Conservation (phyloP, 2,888 invertebrate species). For the Mythimna ferrago region DNA sequence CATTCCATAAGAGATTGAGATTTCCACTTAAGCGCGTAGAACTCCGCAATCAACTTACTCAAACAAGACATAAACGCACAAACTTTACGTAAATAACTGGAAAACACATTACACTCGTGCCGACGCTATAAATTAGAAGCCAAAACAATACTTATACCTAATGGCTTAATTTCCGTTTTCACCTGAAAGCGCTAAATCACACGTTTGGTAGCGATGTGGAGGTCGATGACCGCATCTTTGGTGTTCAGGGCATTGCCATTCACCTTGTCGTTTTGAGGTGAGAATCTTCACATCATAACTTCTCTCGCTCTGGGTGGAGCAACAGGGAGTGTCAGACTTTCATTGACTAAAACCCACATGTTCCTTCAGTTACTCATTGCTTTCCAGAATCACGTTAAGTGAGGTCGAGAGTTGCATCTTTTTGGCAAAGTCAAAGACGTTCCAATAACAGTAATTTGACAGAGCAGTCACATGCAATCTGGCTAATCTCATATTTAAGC, state of each 20-base stretch:
- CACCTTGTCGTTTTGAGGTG: not conserved
- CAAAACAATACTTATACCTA: conserved; percentile 46
- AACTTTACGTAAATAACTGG: conserved; percentile 24
- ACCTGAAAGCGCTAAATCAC: conserved; percentile 42
- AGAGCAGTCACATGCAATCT: too few relatives aligned
- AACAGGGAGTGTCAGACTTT: too few relatives aligned
- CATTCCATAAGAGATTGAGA: not conserved
- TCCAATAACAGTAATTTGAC: too few relatives aligned
- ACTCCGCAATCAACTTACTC: not conserved
- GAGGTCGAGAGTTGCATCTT: too few relatives aligned
- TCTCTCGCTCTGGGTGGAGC: too few relatives aligned
- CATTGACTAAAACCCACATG: too few relatives aligned
- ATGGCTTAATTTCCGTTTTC: conserved; percentile 50
- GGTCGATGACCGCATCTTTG: conserved; percentile 13
- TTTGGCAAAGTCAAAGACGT: too few relatives aligned
- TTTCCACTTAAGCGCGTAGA: not conserved
- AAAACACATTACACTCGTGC: conserved; percentile 18
- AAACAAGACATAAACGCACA: conserved; percentile 12
- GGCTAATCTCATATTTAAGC: too few relatives aligned
- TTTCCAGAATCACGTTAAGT: too few relatives aligned
- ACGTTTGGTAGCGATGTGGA: conserved; percentile 4
- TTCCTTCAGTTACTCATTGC: too few relatives aligned
- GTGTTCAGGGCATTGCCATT: not conserved
- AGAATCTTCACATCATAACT: too few relatives aligned
- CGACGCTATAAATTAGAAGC: conserved; percentile 29